Percentiles rank a stretch among this genome's conserved stretches.
Evolutionary conservation across 2,113 vertebrate species (phyloP).

Genomic region (Rhynchomys soricoides): DNA sequence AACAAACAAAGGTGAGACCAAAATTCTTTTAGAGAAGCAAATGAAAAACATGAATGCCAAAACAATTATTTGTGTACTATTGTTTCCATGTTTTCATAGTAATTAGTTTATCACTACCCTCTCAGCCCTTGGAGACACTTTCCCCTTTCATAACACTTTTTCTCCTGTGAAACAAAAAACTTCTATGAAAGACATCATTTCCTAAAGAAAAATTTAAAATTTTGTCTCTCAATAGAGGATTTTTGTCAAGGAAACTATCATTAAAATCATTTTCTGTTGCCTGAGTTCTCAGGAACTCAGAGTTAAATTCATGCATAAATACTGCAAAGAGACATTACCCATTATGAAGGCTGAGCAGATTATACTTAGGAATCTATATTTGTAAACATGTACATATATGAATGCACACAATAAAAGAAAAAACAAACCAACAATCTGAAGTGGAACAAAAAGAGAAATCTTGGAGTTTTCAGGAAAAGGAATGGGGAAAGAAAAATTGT

Average conservation of each 20-base stretch:
- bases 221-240: not conserved
- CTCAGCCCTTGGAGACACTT: not conserved
- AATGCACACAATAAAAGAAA: not conserved
- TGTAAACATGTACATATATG: not conserved
- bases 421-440: not conserved
- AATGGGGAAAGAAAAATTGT: not conserved
- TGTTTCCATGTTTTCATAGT: not conserved
- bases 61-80: not conserved
- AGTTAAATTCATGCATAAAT: not conserved
- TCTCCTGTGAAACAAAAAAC: not conserved
- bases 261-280: not conserved
- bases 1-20: not conserved
- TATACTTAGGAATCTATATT: too few species aligned
- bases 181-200: not conserved
- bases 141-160: not conserved
- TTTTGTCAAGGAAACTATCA: not conserved
- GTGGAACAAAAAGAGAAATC: not conserved
- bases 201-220: not conserved
- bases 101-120: not conserved
- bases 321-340: not conserved
- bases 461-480: rapidly evolving
- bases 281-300: not conserved
- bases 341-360: not conserved
- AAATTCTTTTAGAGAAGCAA: not conserved
- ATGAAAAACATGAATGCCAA: not conserved